Conservation (phyloP, 1,140 invertebrate genomes). For the Psilanteris sp. region DNA sequence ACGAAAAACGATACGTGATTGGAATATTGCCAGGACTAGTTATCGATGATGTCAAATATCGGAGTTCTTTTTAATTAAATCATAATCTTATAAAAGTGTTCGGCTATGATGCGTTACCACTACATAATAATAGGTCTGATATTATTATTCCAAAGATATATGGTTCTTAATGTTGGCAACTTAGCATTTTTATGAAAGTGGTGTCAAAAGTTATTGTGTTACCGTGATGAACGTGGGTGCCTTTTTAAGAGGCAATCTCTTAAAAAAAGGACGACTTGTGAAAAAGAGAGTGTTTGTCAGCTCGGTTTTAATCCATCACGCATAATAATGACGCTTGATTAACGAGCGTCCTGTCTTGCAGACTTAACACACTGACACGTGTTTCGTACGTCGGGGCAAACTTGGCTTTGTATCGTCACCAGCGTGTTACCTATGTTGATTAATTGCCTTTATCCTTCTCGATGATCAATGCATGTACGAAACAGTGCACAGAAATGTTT, state of each 20-base stretch:
- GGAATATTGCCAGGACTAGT: too few species aligned
- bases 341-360: conserved; percentile 62
- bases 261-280: too few species aligned
- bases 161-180: conserved; percentile 10
- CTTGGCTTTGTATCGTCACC: conserved; percentile 51
- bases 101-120: background rate
- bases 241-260: conserved; percentile 39
- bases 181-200: conserved; percentile 16
- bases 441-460: conserved; percentile 56
- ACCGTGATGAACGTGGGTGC: conserved; percentile 18
- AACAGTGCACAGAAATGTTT: conserved; percentile 36
- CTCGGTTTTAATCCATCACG: conserved; percentile 70
- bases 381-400: conserved; percentile 60
- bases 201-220: conserved; percentile 28
- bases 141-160: background rate
- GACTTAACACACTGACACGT: conserved; percentile 67
- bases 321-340: conserved; percentile 66
- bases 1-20: too few species aligned
- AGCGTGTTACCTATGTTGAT: conserved; percentile 49
- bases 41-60: too few species aligned
- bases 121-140: background rate
- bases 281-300: conserved; percentile 43
- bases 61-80: too few species aligned
- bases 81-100: too few species aligned
- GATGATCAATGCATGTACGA: conserved; percentile 49